Base-by-base conservation (phyloP, 2,888 invertebrate species). In the Epistrophella euchroma region DNA sequence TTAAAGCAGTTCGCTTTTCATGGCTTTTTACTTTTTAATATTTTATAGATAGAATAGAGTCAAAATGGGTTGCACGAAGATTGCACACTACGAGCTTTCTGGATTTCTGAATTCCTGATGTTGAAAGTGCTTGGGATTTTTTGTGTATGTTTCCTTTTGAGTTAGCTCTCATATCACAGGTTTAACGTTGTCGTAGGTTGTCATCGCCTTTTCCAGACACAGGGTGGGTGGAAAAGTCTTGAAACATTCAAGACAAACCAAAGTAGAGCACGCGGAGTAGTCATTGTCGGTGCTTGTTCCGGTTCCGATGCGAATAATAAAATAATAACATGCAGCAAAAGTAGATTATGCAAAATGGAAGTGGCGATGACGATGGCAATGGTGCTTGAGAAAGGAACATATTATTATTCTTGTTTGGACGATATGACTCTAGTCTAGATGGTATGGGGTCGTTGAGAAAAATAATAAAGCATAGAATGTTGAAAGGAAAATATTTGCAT, bases 401-500 rank as follows among this genome's bases (percentile, higher is more conserved):
- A 35, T 6, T n/a, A n/a, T 11, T 11, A 43, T 43, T 45, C 17
- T 2, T 45, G 45, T 45, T 75, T 55, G 52, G 17, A 55, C 43
- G 79, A 73, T 66, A 35, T 35, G 58, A 28, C 32, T 72, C 45
- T 66, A n/a, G n/a, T n/a, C n/a, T n/a, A n/a, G n/a, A n/a, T n/a
- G n/a, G n/a, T n/a, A n/a, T 13, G 11, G 58, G 58, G 35, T 73
- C 17, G n/a, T 62, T 40, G 35, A 13, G 25, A 70, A 68, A 62
- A 68, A 62, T 52, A 68, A 52, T 47, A 62, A 70, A n/a, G 52
- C 25, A 52, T 43, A 25, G 52, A 62, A 47, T 75, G 45, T 50
- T 55, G 19, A 64, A 64, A 71, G 55, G 75, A 50, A 64, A 43
- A 71, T 56, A 66, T 71, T 81, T 64, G 62, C 70, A 58, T 55